phyloP scores from a whole-genome alignment of 2,797 vertebrate genomes.

The Toxotes lorentzi region DNA sequence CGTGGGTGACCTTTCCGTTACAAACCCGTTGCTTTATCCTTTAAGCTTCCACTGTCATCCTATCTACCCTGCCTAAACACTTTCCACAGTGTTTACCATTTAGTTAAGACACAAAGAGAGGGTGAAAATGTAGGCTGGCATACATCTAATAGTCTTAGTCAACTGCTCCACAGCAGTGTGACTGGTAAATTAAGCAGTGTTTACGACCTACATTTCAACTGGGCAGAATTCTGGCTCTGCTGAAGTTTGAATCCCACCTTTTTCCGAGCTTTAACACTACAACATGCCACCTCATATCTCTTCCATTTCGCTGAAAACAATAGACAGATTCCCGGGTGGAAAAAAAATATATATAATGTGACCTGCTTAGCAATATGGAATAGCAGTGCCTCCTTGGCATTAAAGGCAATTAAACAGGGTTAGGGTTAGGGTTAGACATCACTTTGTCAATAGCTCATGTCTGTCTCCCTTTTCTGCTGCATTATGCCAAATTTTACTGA shows the following conservation, averaged over 20 bases:
- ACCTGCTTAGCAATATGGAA: background rate
- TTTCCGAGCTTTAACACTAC: constrained; percentile 21
- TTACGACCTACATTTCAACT: constrained; percentile 60
- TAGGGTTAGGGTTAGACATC: too few species aligned
- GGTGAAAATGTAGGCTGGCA: constrained; percentile 27
- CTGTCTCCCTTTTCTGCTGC: constrained; percentile 3
- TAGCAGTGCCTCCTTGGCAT: background rate
- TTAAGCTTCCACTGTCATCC: constrained; percentile 4
- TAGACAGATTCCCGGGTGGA: constrained; percentile 5
- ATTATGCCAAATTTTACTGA: constrained; percentile 30
- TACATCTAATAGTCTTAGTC: constrained; percentile 44
- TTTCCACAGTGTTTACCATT: constrained; percentile 14
- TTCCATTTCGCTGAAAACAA: constrained; percentile 55
- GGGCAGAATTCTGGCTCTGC: constrained; percentile 54
- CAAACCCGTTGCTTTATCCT: background rate
- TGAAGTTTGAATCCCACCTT: constrained; percentile 40
- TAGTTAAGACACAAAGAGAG: constrained; percentile 9
- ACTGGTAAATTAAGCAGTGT: constrained; percentile 62
- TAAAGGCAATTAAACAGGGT: constrained; percentile 12
- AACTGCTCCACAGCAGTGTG: constrained; percentile 52
- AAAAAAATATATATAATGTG: background rate
- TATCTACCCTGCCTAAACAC: background rate
- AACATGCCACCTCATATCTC: constrained; percentile 28
- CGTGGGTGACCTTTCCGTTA: constrained; percentile 3
- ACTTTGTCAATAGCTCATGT: constrained; percentile 7